phyloP scores from a whole-genome alignment of 2,797 vertebrate species.

The Phaenicophaeus curvirostris region DNA sequence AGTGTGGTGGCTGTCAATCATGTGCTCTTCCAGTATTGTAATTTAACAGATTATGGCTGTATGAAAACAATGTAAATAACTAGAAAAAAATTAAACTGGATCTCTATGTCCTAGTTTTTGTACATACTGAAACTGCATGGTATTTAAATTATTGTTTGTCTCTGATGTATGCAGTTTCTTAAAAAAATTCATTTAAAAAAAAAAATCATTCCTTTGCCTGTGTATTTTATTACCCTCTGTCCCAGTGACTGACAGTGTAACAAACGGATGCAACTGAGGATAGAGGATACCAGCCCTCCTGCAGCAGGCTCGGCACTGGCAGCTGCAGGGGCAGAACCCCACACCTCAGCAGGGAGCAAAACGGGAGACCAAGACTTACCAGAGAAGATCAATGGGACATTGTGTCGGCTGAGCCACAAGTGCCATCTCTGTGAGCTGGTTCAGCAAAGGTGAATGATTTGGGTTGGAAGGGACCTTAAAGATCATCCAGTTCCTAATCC shows the following conservation, averaged over 20 bases:
- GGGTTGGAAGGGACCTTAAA: too few species aligned
- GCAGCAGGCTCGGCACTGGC: background rate
- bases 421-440: accelerated
- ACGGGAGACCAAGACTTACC: background rate
- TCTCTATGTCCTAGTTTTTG: constrained; percentile 81
- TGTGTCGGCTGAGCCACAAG: accelerated
- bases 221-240: constrained; percentile 18
- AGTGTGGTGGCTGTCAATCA: constrained; percentile 76
- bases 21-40: constrained; percentile 77
- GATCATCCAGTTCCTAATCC: too few species aligned
- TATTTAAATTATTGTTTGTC: constrained; percentile 92
- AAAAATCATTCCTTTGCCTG: constrained; percentile 35
- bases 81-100: constrained; percentile 73
- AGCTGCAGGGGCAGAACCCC: background rate
- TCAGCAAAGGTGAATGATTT: background rate
- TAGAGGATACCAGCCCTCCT: background rate
- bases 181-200: constrained; percentile 82
- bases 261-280: accelerated
- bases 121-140: constrained; percentile 92
- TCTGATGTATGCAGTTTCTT: constrained; percentile 93
- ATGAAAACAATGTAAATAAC: constrained; percentile 80
- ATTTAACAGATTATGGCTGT: constrained; percentile 75
- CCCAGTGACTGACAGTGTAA: background rate
- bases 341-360: background rate
- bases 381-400: accelerated